Evolutionary conservation across 2,888 invertebrate genomes (phyloP), one percentile per base, ranked within the genome.

Genomic region (Agriotes lineatus): DNA sequence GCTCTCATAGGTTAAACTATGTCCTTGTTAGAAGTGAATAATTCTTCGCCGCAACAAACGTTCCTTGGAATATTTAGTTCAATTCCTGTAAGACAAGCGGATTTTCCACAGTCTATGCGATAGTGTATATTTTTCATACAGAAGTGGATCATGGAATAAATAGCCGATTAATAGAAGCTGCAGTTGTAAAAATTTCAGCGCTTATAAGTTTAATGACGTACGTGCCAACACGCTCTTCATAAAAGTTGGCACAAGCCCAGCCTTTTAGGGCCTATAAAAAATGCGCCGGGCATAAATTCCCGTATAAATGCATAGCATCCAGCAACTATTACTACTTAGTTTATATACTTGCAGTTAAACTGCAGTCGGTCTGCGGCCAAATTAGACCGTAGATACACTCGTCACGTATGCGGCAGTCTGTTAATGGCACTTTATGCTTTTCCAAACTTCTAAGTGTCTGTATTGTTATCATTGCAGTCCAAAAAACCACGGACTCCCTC

Each of bases 151-250:
- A 39, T 1, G 16, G 52, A 64, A 64, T 50, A 59, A 58, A 44
- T 68, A 63, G 33, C 44, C 48, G 45, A 48, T 44, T 69, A 64
- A 61, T 69, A 65, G 48, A 39, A 59, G 52, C 59, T 16, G 25
- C 37, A 20, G 64, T 45, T 56, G 48, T 60, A 59, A 64, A 69
- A 65, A 65, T 57, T 22, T 56, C 58, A 56, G 33, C 54, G 18
- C 65, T 65, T 69, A 69, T 60, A 69, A 37, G 30, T 33, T 52
- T 54, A 65, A 59, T 69, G 69, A 69, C 56, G 16, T 69, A 45
- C 65, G 50, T 69, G 69, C 59, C 64, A 69, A 60, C 60, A 69
- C 20, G 33, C 59, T 48, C 58, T 16, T 12, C 33, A 42, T 59
- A 59, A 44, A 22, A 44, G n/a, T 45, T 59, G 59, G 59, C 42